Conservation (phyloP, 2,888 invertebrate species). For the Pseudanteris insignis region DNA sequence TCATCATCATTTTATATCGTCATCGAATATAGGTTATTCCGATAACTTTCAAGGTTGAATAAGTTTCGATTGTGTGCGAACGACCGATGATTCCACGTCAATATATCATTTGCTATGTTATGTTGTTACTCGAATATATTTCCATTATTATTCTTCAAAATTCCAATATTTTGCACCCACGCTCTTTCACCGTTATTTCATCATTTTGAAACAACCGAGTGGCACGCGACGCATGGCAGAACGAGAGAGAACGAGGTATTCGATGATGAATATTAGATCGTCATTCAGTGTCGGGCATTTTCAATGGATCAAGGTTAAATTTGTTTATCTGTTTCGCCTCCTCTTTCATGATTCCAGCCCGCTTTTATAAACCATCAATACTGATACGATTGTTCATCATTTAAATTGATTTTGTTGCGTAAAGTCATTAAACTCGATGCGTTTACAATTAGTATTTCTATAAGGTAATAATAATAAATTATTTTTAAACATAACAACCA, state of each 20-base stretch:
- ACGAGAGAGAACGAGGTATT: slow-evolving; percentile 1
- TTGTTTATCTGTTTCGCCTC: slow-evolving; percentile 23
- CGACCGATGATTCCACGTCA: slow-evolving; percentile 19
- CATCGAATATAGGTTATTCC: slow-evolving; percentile 34
- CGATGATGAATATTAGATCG: slow-evolving; percentile 36
- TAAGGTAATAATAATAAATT: too few species aligned
- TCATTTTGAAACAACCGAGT: slow-evolving; percentile 21
- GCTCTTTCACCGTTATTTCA: slow-evolving; percentile 17
- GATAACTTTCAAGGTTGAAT: slow-evolving; percentile 32
- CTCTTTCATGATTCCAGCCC: too few species aligned
- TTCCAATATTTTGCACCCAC: slow-evolving; percentile 21
- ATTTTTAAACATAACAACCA: too few species aligned
- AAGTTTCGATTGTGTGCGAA: slow-evolving; percentile 17
- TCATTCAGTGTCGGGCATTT: slow-evolving; percentile 23
- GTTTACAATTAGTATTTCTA: too few species aligned
- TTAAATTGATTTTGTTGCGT: too few species aligned
- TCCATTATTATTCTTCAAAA: slow-evolving; percentile 28
- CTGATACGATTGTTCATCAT: too few species aligned
- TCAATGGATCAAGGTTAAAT: slow-evolving; percentile 36
- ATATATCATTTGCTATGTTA: slow-evolving; percentile 22
- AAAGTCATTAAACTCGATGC: too few species aligned
- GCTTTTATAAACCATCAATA: not conserved
- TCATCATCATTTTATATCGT: slow-evolving; percentile 29
- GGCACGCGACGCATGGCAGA: slow-evolving; percentile 2
- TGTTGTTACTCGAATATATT: slow-evolving; percentile 19